phyloP scores from a whole-genome alignment of 1,140 invertebrate species.

The Chrysoperla carnea region DNA sequence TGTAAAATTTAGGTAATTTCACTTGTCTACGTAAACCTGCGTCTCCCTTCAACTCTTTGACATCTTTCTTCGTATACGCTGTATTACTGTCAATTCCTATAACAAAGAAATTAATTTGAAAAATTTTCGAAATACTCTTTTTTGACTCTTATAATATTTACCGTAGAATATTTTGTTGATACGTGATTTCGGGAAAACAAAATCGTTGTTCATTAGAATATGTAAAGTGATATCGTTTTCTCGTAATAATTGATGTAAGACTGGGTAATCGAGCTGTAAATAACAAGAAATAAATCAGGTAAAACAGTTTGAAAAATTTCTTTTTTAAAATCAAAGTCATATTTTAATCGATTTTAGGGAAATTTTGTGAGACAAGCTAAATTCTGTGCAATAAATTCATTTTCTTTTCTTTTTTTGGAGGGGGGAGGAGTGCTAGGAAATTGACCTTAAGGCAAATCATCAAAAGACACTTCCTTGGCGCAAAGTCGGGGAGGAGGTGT shows the following conservation, averaged over 20 bases:
- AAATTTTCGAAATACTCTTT: neutral
- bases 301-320: too few species aligned
- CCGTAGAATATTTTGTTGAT: conserved; percentile 59
- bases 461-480: too few species aligned
- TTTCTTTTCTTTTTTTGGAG: too few species aligned
- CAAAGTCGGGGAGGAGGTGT: too few species aligned
- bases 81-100: conserved; percentile 48
- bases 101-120: neutral
- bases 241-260: conserved; percentile 54
- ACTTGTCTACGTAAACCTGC: conserved; percentile 47
- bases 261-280: conserved; percentile 55
- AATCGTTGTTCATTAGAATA: conserved; percentile 64
- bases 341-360: too few species aligned
- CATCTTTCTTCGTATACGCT: conserved; percentile 63
- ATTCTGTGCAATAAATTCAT: too few species aligned
- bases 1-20: conserved; percentile 50
- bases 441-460: too few species aligned
- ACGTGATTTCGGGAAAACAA: conserved; percentile 47
- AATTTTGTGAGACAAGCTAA: too few species aligned
- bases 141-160: conserved; percentile 14
- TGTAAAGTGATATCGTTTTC: conserved; percentile 68
- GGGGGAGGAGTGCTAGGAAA: too few species aligned
- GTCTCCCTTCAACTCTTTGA: conserved; percentile 43
- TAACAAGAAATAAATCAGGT: conserved; percentile 9
- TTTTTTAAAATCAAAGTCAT: too few species aligned